A percentile compares a stretch with the other conserved stretches of the same genome.
Conservation (phyloP, 2,797 vertebrate species). For the Enteromius unitaeniatus region DNA sequence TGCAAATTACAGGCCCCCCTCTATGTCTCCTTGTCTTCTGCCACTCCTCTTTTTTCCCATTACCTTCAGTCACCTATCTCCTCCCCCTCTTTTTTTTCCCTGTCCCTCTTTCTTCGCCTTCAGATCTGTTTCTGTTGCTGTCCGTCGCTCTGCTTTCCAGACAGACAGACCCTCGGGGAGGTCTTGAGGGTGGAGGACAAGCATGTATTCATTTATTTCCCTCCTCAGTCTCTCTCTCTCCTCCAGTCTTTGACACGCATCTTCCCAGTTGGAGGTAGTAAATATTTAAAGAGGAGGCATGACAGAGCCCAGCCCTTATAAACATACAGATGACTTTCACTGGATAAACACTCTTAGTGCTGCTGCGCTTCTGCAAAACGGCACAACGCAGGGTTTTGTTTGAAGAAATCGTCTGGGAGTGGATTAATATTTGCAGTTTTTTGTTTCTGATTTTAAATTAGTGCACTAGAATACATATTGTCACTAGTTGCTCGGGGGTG, state of each 20-base stretch:
- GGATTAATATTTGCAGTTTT: conserved; percentile 21
- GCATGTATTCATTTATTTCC: conserved; percentile 78
- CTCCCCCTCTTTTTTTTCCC: conserved; percentile 28
- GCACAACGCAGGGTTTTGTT: neutral
- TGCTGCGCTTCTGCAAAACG: neutral
- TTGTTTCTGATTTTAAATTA: conserved; percentile 6
- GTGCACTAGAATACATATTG: neutral
- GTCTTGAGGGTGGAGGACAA: conserved; percentile 63
- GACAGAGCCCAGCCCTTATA: conserved; percentile 70
- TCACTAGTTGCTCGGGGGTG: neutral
- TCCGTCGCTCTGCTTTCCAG: conserved; percentile 64
- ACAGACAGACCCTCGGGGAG: conserved; percentile 71
- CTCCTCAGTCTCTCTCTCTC: conserved; percentile 60
- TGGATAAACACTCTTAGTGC: conserved; percentile 1
- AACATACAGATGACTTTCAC: conserved; percentile 41
- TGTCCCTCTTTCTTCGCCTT: conserved; percentile 29
- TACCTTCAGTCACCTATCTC: conserved; percentile 67
- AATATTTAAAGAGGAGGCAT: conserved; percentile 81
- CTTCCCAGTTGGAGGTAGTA: conserved; percentile 80
- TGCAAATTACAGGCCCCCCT: conserved; percentile 64
- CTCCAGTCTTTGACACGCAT: conserved; percentile 72
- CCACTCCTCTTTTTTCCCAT: conserved; percentile 57
- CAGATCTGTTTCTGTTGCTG: conserved; percentile 36
- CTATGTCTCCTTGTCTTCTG: conserved; percentile 67
- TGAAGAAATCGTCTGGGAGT: neutral